phyloP scores from a whole-genome alignment of 2,888 invertebrate species.

The Clistopyga incitator region DNA sequence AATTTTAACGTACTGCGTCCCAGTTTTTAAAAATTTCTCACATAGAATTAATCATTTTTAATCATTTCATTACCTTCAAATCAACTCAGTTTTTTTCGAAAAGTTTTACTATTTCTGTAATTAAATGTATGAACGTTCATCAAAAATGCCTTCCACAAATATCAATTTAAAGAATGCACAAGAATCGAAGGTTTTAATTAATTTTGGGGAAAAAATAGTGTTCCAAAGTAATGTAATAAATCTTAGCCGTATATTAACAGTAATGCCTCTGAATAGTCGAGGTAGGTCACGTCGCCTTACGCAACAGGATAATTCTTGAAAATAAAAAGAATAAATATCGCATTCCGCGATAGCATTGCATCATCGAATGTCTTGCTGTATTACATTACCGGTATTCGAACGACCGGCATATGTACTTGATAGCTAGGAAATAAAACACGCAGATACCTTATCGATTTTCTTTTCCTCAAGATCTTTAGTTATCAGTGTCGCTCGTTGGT shows the following conservation, averaged over 20 bases:
- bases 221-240: too few species aligned
- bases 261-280: background rate
- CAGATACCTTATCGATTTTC: conserved; percentile 30
- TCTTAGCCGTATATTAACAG: background rate
- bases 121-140: too few species aligned
- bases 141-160: too few species aligned
- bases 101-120: too few species aligned
- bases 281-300: background rate
- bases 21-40: too few species aligned
- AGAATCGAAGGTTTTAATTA: too few species aligned
- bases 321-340: background rate
- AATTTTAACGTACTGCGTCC: background rate
- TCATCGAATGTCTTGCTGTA: background rate
- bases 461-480: conserved; percentile 55
- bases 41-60: too few species aligned
- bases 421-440: conserved; percentile 1
- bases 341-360: background rate
- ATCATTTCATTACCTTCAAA: too few species aligned
- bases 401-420: background rate
- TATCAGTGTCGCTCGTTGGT: conserved; percentile 68
- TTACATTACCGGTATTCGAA: background rate
- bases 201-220: too few species aligned
- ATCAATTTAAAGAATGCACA: too few species aligned
- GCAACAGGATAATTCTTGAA: background rate
- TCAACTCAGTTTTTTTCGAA: too few species aligned